Percentiles rank a stretch among this genome's conserved stretches.
Conservation (phyloP, 2,797 vertebrate genomes). For the Paratrypauchen microcephalus region DNA sequence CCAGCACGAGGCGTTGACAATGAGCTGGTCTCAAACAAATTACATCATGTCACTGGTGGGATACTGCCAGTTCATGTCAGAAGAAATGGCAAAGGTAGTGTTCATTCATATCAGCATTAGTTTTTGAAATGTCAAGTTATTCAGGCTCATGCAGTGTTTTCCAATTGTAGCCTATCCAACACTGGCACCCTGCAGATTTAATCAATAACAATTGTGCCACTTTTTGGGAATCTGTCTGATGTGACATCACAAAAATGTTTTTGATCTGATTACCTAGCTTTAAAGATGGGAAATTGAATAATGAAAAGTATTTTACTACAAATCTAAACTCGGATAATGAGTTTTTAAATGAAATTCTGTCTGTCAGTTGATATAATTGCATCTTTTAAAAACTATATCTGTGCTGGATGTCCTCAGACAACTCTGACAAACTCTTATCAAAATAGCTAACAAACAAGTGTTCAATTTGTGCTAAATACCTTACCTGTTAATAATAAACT, state of each 20-base stretch:
- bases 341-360: background rate
- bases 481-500: too few species aligned
- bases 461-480: too few species aligned
- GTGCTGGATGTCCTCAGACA: background rate
- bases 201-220: conserved; percentile 2
- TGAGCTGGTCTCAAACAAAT: conserved; percentile 51
- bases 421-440: background rate
- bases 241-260: conserved; percentile 24
- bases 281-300: background rate
- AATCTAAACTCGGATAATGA: conserved; percentile 12
- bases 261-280: conserved; percentile 6
- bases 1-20: conserved; percentile 62
- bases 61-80: conserved; percentile 33
- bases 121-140: background rate
- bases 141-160: background rate
- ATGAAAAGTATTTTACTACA: conserved; percentile 11
- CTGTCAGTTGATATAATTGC: background rate
- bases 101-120: background rate
- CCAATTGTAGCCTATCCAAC: background rate
- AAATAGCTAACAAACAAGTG: too few species aligned
- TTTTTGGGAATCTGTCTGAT: conserved; percentile 18
- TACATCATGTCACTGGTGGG: conserved; percentile 35
- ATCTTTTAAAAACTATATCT: background rate
- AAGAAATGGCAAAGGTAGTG: conserved; percentile 9
- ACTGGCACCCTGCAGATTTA: background rate